Conservation (phyloP, 1,140 invertebrate genomes). For the Agraylea sexmaculata region DNA sequence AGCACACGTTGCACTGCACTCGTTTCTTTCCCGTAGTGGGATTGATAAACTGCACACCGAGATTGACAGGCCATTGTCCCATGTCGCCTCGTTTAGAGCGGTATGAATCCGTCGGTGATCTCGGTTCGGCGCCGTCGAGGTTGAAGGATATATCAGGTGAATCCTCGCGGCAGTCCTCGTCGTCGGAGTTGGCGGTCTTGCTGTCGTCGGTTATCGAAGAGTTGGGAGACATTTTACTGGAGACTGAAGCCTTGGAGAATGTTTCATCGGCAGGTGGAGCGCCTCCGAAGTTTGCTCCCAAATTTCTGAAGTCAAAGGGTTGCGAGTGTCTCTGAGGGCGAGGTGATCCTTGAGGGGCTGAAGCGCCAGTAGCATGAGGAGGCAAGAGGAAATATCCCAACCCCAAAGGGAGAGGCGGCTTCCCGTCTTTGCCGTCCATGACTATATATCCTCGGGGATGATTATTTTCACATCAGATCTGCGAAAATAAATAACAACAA, state of each 20-base stretch:
- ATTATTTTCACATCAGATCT: constrained; percentile 6
- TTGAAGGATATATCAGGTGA: constrained; percentile 23
- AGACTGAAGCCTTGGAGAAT: constrained; percentile 8
- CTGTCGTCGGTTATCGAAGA: constrained; percentile 22
- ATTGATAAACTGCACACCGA: constrained; percentile 83
- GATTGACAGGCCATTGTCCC: constrained; percentile 57
- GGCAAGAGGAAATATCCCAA: constrained; percentile 41
- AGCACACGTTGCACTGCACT: constrained; percentile 95
- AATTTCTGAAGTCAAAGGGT: constrained; percentile 40
- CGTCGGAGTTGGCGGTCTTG: constrained; percentile 17
- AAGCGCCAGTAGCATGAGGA: constrained; percentile 22
- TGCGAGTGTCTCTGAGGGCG: constrained; percentile 27
- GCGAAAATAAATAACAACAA: constrained; percentile 9
- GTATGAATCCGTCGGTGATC: constrained; percentile 23
- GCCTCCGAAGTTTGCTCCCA: constrained; percentile 38
- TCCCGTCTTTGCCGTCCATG: constrained; percentile 23
- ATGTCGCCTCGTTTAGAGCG: constrained; percentile 12
- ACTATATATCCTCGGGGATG: neutral
- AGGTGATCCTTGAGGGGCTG: constrained; percentile 12
- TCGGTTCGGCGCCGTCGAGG: constrained; percentile 26
- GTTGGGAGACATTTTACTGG: constrained; percentile 19
- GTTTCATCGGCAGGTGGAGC: constrained; percentile 21
- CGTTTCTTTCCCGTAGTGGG: constrained; percentile 89
- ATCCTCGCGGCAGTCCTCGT: constrained; percentile 18
- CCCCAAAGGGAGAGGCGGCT: constrained; percentile 29